A percentile compares a stretch with the other conserved stretches of the same genome.
These are phyloP conservation scores for Mythimna impura DNA, from an alignment of 2,888 invertebrate species.

Conservation along the genomic window DNA sequence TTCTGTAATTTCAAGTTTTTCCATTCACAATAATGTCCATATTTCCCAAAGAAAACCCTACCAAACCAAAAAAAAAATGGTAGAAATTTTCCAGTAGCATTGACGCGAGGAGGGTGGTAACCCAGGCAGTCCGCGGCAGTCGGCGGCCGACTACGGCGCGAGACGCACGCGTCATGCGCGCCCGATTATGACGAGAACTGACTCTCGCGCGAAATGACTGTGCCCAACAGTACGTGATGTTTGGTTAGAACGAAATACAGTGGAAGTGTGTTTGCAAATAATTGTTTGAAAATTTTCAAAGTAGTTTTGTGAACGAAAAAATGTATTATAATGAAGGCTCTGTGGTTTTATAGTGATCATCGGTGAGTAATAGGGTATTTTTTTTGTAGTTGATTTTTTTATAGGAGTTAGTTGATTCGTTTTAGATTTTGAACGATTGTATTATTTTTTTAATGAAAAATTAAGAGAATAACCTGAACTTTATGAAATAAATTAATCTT, in stretches of 20 bases:
- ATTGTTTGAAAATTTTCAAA: slow-evolving; percentile 55
- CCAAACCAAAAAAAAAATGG: slow-evolving; percentile 19
- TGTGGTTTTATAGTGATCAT: slow-evolving; percentile 89
- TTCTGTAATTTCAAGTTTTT: neutral
- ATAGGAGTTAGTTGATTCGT: neutral
- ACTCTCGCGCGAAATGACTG: slow-evolving; percentile 79
- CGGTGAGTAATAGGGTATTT: slow-evolving; percentile 79
- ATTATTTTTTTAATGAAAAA: neutral
- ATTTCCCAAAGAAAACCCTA: slow-evolving; percentile 14
- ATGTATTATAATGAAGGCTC: slow-evolving; percentile 82
- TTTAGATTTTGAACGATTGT: neutral
- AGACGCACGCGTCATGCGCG: slow-evolving; percentile 77
- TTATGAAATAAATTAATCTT: neutral
- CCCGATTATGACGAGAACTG: slow-evolving; percentile 67
- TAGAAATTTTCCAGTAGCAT: slow-evolving; percentile 56
- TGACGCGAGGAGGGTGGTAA: slow-evolving; percentile 68
- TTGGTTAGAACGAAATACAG: slow-evolving; percentile 70
- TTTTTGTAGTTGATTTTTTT: slow-evolving; percentile 10
- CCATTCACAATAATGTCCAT: neutral
- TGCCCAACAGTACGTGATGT: slow-evolving; percentile 75
- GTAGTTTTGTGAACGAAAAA: slow-evolving; percentile 64
- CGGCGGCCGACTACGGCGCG: slow-evolving; percentile 80
- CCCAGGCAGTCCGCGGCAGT: slow-evolving; percentile 78
- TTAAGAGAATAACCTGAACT: neutral
- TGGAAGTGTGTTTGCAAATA: slow-evolving; percentile 78